Base-by-base conservation (phyloP, 1,140 invertebrate genomes). In the Tetragonula clypearis region DNA sequence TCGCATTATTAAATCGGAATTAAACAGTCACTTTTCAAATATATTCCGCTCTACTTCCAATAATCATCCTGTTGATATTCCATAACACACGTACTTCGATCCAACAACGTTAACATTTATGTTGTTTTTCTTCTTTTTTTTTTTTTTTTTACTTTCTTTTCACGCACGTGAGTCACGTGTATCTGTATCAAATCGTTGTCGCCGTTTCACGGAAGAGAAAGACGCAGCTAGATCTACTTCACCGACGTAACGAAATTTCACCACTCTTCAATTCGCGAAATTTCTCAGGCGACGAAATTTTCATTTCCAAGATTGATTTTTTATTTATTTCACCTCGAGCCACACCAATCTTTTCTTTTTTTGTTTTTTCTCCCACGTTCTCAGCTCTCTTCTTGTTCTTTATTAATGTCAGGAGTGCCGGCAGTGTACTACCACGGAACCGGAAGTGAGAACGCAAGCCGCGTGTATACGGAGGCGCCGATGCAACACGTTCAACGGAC, bases 321-420 rank as follows among this genome's bases (percentile, higher is more conserved):
- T 72, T 19, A 49, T 6, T n/a, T 62, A 49, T 73, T 77, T 71
- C 41, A 58, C 23, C 11, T n/a, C n/a, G 49, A 49, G 19, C 62
- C 72, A 74, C 78, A 68, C 80, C 79, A 65, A 78, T 82, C 77
- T 71, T 76, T 49, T 72, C 60, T 26, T 71, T 68, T 77, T 78
- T 65, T 86, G 2, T 30, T 69, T 81, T 91, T 65, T 84, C 55
- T 74, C 79, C 72, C 75, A 73, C 74, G 71, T 88, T 86, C 88
- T 91, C 84, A 91, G 90, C 68, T 86, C 73, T 91, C 79, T 91
- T 89, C 90, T 92, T 94, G 85, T 92, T 93, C 89, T 92, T 92
- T 93, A 92, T 93, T 90, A 92, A 93, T 93, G 90, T 92, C 87
- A 94, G 92, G 93, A 92, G 88, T 94, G 92, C 91, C 92, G 90